Evolutionary conservation across 92 coral and sea anemone species (phyloP), one percentile per base, ranked within the genome.

Genomic region (Heteractis magnifica): DNA sequence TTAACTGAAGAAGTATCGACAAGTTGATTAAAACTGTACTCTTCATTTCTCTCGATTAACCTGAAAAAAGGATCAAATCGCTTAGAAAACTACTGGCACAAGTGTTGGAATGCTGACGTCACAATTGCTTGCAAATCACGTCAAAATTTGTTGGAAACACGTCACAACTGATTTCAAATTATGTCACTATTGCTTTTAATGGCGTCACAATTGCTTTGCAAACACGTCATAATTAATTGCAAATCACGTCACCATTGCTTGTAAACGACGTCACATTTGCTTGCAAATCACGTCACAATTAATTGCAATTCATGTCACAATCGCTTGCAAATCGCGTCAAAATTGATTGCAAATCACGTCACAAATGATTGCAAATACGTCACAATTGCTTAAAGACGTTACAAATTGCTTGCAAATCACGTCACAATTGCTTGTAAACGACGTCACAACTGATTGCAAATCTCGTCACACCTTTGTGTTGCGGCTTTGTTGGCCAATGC

Each of bases 401-500:
- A n/a, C n/a, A n/a, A n/a, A n/a, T n/a, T n/a, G n/a, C n/a, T n/a
- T 60, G 21, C 68, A 15, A 10, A 18, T 21, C 68, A 3, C 68
- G 5, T 19, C 4, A 13, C 14, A 58, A 58, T 0, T 16, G 65
- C 65, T 62, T 1, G 18, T 62, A 34, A 34, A 34, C 44, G 3
- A 34, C 44, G 44, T 34, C 44, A 34, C 44, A 34, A 34, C 44
- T 34, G 44, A 34, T 62, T 8, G 18, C 20, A 5, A 12, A 58
- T 58, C 16, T n/a, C 16, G 0, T 58, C 16, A 58, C 79, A 91
- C 97, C 97, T 89, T 56, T 82, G 93, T 2, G 97, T 93, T 0
- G 94, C 94, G 6, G 97, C 93, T 72, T 89, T 85, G 85, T 93
- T 93, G 5, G 94, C 93, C 82, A 91, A 79, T 11, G 97, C 97